These are phyloP conservation scores for Pelmatolapia mariae DNA, from an alignment of 2,113 vertebrate species.

Conservation along the genomic window DNA sequence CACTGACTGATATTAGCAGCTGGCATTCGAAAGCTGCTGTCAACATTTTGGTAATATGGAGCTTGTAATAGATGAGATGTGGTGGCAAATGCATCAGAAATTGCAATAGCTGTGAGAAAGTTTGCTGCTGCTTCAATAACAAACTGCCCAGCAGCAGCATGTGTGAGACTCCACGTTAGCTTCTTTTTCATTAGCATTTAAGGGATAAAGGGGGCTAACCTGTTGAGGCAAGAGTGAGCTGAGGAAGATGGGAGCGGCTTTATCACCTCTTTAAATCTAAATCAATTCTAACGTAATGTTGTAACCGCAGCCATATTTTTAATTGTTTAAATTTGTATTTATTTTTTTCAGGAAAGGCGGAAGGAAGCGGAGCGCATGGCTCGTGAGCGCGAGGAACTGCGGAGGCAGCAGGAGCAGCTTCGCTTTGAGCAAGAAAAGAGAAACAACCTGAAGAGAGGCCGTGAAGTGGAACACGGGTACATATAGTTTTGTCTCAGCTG, in stretches of 20 bases:
- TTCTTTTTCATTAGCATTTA: not conserved
- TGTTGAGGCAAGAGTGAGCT: not conserved
- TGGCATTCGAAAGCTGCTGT: not conserved
- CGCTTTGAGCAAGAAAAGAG: conserved; percentile 96
- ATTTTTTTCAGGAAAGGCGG: conserved; percentile 81
- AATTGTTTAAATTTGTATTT: not conserved
- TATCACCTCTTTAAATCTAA: not conserved
- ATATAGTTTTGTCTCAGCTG: not conserved
- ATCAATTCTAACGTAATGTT: not conserved
- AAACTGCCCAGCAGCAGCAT: not conserved
- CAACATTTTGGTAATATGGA: not conserved
- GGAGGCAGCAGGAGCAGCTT: conserved; percentile 95
- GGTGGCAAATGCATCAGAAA: not conserved
- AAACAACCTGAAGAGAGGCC: conserved; percentile 89
- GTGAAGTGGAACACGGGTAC: conserved; percentile 92
- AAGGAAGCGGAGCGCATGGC: conserved; percentile 94
- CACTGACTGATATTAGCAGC: not conserved
- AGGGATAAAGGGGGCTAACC: not conserved
- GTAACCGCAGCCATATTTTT: rapidly evolving
- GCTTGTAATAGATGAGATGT: not conserved
- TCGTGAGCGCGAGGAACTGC: conserved; percentile 89
- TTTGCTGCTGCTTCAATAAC: not conserved
- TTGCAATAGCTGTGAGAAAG: not conserved
- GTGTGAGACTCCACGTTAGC: not conserved
- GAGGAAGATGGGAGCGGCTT: not conserved